phyloP scores from a whole-genome alignment of 1,140 invertebrate genomes.

The Zaprionus tsacasi region DNA sequence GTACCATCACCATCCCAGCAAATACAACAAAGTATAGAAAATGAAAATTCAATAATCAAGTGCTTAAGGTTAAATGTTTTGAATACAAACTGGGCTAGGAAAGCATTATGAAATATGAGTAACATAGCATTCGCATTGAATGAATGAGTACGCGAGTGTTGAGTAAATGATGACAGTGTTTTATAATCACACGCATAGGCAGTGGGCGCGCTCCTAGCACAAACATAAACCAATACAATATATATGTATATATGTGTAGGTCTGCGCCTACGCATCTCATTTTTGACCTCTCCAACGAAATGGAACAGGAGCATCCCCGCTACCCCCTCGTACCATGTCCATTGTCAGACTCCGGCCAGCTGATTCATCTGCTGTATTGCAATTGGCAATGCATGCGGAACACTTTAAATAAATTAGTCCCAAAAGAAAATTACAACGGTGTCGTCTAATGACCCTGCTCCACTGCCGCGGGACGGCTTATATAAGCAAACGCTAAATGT shows the following conservation, averaged over 20 bases:
- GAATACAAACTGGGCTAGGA: slow-evolving; percentile 21
- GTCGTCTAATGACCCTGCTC: slow-evolving; percentile 79
- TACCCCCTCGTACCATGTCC: not conserved
- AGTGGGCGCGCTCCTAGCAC: slow-evolving; percentile 34
- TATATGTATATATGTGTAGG: slow-evolving; percentile 32
- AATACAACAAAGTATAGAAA: slow-evolving; percentile 42
- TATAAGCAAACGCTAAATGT: slow-evolving; percentile 64
- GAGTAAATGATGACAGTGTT: slow-evolving; percentile 62
- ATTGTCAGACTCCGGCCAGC: slow-evolving; percentile 40
- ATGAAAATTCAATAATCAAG: slow-evolving; percentile 77
- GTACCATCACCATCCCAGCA: slow-evolving; percentile 48
- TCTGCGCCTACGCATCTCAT: slow-evolving; percentile 45
- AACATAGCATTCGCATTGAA: slow-evolving; percentile 23
- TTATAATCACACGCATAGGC: slow-evolving; percentile 60
- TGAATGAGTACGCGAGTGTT: slow-evolving; percentile 43
- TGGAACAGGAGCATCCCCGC: slow-evolving; percentile 39
- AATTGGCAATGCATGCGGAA: slow-evolving; percentile 42
- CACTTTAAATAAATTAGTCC: slow-evolving; percentile 50
- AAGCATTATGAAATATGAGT: slow-evolving; percentile 70
- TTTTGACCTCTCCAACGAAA: slow-evolving; percentile 74
- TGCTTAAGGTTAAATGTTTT: slow-evolving; percentile 61
- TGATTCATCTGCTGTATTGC: slow-evolving; percentile 59
- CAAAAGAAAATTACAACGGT: slow-evolving; percentile 46
- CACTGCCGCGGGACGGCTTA: slow-evolving; percentile 63
- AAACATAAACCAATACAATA: slow-evolving; percentile 25